Evolutionary conservation across 2,113 vertebrate species (phyloP), one percentile per base, ranked within the genome.

Genomic region (Ondatra zibethicus): DNA sequence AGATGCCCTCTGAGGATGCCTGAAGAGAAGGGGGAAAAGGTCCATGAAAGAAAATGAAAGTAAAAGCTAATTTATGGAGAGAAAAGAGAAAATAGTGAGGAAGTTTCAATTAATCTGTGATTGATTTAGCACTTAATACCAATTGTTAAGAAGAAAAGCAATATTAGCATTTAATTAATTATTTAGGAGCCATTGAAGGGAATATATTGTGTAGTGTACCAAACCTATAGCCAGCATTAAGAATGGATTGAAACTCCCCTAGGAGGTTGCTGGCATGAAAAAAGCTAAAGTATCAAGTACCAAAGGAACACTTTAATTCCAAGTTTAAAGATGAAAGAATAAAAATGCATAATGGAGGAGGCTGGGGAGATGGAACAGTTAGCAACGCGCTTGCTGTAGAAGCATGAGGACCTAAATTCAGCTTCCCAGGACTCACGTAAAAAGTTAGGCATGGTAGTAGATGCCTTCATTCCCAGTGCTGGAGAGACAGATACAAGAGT

Each of bases 1-100:
- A 98, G 98, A 93, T 98, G 97, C 98, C 98, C 98, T 99, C 98
- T 97, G 98, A 99, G 98, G 98, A 99, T 0, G 97, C 98, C 98
- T 98, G 90, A 97, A 98, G 98, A 98, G 92, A 98, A 97, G 96
- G 88, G 98, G 82, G 29, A 97, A 98, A 98, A 98, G 96, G 97
- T 92, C 91, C 88, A 91, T 92, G 95, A 97, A 98, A 98, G 96
- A 96, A 98, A 99, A 98, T 97, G 94, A 98, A 98, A 97, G 81
- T 94, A 97, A 98, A 98, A 98, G 89, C 78, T 97, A 97, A 97
- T 96, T 97, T 97, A 81, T 85, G 92, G 88, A 97, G 91, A 95
- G 93, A 97, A 58, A 93, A 97, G 93, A 96, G 82, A 97, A 97
- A 96, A 95, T 70, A 87, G 97, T 96, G 68, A 98, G 96, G 85